A percentile compares a stretch with the other conserved stretches of the same genome.
Conservation (phyloP, 1,140 invertebrate species). For the Megathymus violae region DNA sequence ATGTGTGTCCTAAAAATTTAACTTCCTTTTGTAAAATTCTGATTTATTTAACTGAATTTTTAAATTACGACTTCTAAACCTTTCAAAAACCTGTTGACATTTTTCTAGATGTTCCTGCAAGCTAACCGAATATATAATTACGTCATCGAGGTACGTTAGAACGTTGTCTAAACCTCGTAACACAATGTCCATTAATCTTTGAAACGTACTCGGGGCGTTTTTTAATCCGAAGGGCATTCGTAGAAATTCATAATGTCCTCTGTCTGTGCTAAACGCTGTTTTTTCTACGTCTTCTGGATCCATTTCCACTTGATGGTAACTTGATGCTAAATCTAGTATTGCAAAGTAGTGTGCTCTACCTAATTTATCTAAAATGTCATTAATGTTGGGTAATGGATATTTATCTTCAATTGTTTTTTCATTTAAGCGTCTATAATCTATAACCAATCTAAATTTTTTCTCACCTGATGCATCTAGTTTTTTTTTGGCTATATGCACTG, state of each 20-base stretch:
- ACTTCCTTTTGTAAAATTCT: slow-evolving; percentile 39
- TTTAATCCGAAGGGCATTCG: too few species aligned
- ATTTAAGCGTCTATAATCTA: too few species aligned
- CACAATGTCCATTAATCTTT: too few species aligned
- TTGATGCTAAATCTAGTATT: slow-evolving; percentile 59
- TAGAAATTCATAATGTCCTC: slow-evolving; percentile 55
- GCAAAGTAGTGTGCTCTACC: slow-evolving; percentile 45
- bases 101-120: slow-evolving; percentile 51
- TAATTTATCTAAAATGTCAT: too few species aligned
- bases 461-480: slow-evolving; percentile 37
- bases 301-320: slow-evolving; percentile 76
- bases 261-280: slow-evolving; percentile 67
- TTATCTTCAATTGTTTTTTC: too few species aligned
- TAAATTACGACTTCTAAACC: slow-evolving; percentile 49
- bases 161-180: slow-evolving; percentile 3
- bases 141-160: slow-evolving; percentile 38
- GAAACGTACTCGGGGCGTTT: slow-evolving; percentile 15
- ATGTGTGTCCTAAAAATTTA: slow-evolving; percentile 36
- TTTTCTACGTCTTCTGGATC: slow-evolving; percentile 55
- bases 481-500: slow-evolving; percentile 37
- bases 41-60: slow-evolving; percentile 66
- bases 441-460: too few species aligned
- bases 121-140: slow-evolving; percentile 37
- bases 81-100: slow-evolving; percentile 51
- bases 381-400: too few species aligned